Percentiles rank a stretch among this genome's conserved stretches.
phyloP scores from a whole-genome alignment of 2,113 vertebrate species.

The Gallinago undulata region DNA sequence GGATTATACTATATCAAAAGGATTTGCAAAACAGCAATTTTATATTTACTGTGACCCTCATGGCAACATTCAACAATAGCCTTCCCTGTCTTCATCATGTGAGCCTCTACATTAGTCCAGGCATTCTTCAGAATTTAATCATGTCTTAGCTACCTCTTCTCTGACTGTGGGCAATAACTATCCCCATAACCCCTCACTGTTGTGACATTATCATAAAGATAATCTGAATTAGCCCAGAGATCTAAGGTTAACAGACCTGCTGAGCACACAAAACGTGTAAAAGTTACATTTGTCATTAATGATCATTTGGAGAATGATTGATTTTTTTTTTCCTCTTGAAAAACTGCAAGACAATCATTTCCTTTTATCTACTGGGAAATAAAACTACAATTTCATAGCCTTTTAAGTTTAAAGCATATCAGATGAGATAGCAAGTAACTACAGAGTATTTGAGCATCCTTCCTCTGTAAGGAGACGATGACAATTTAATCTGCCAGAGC shows the following conservation, averaged over 20 bases:
- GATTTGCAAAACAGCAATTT: background rate
- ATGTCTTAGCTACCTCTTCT: background rate
- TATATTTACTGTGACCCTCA: background rate
- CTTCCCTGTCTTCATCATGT: background rate
- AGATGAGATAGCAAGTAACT: background rate
- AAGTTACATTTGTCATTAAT: background rate
- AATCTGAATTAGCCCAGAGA: background rate
- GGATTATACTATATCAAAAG: background rate
- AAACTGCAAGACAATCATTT: background rate
- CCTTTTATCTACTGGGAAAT: background rate
- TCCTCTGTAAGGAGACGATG: background rate
- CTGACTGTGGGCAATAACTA: background rate
- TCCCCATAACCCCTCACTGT: fast-evolving
- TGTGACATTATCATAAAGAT: background rate
- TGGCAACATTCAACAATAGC: background rate
- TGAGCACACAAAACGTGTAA: background rate
- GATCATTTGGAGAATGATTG: background rate
- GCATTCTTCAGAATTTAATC: background rate
- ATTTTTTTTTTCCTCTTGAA: background rate
- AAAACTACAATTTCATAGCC: background rate
- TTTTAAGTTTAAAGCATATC: background rate
- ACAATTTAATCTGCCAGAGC: background rate
- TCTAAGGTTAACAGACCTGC: background rate
- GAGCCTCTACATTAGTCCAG: background rate
- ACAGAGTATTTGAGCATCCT: background rate